Percentiles rank a stretch among this genome's conserved stretches.
Evolutionary conservation across 2,113 vertebrate genomes (phyloP).

Genomic region (Phyllopteryx taeniolatus): DNA sequence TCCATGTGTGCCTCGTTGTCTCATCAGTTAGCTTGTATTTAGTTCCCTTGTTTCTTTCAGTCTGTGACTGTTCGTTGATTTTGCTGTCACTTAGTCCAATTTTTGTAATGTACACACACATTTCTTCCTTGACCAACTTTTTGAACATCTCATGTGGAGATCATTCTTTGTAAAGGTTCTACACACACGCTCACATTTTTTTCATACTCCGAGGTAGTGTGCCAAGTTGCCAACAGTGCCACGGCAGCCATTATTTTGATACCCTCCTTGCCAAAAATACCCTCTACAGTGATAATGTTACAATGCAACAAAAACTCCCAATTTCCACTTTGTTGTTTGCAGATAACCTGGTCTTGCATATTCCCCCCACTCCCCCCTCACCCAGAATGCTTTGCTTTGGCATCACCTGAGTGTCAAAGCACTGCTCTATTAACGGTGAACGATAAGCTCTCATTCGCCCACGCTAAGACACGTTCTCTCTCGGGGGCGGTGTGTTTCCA

Average conservation of each 20-base stretch:
- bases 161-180: too few species aligned
- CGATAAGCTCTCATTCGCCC: conserved; percentile 9
- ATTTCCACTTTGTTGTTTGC: not conserved
- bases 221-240: too few species aligned
- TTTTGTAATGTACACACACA: too few species aligned
- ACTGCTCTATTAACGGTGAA: not conserved
- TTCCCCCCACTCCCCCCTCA: too few species aligned
- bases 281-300: too few species aligned
- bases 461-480: conserved; percentile 31
- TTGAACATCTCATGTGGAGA: too few species aligned
- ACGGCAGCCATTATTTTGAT: not conserved
- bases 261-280: not conserved
- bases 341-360: not conserved
- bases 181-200: not conserved
- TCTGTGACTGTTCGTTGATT: too few species aligned
- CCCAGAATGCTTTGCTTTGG: not conserved
- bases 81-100: too few species aligned
- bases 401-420: not conserved
- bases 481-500: conserved; percentile 68
- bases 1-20: too few species aligned
- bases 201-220: not conserved
- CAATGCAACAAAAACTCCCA: not conserved
- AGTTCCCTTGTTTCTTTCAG: too few species aligned
- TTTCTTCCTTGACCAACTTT: too few species aligned
- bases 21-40: too few species aligned